Conservation (phyloP, 30 jellyfish, hydroid and myxozoan genomes). For the Hydra vulgaris region DNA sequence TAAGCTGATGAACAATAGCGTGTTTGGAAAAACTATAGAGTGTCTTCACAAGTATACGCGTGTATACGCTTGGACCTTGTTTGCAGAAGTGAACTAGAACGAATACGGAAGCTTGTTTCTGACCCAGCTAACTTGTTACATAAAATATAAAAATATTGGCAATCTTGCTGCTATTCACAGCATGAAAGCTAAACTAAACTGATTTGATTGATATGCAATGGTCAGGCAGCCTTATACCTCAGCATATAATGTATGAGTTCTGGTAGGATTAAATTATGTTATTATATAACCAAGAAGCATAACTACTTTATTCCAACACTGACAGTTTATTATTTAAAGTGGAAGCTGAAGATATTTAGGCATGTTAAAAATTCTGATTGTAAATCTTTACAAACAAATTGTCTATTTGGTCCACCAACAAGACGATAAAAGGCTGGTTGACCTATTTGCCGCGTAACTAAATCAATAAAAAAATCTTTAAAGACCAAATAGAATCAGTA, state of each 20-base stretch:
- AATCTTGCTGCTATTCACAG: conserved; percentile 11
- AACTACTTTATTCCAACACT: neutral
- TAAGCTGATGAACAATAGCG: conserved; percentile 42
- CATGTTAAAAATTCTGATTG: neutral
- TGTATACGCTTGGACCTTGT: neutral
- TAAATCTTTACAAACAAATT: neutral
- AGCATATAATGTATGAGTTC: neutral
- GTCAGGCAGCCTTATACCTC: neutral
- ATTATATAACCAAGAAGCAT: neutral
- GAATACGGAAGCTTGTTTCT: neutral
- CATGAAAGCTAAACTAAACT: neutral
- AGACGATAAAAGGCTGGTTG: neutral
- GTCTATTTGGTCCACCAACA: neutral
- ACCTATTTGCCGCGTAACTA: neutral
- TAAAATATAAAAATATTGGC: neutral
- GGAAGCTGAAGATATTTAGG: neutral
- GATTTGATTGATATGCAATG: neutral
- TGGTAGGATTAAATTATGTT: neutral
- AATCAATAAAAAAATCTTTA: neutral
- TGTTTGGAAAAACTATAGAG: conserved; percentile 59
- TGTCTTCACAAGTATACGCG: conserved; percentile 39
- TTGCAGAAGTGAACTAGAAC: neutral
- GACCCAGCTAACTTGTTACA: neutral
- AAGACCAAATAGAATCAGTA: neutral
- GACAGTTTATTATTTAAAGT: neutral